Evolutionary conservation across 2,113 vertebrate genomes (phyloP), one percentile per base, ranked within the genome.

Genomic region (Triplophysa dalaica): DNA sequence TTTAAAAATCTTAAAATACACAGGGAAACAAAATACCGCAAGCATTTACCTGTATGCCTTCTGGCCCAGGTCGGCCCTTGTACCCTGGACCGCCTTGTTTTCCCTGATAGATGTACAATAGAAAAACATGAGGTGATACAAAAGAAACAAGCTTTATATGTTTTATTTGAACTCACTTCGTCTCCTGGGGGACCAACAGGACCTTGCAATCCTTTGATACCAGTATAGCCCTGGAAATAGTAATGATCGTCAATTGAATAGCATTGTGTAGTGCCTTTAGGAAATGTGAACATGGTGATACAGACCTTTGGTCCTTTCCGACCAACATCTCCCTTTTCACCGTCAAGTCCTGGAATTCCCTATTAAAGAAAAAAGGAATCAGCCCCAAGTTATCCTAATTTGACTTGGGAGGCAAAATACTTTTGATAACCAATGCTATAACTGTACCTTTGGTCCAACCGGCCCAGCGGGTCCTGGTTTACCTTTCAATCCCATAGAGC

Each of bases 281-380:
- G 17, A 17, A 5, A 19, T 54, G 50, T 16, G 50, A 58, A 58
- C 29, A 33, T 10, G 56, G 26, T 17, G 33, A 73, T 84, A 93
- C 43, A 11, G 43, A 45, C 93, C 90, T 89, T 89, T 5, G 8
- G 26, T 63, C 91, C 91, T 58, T 19, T 63, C n/a, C 4, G 56
- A 68, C 87, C 87, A 45, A 21, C 3, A 2, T 70, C 43, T 29
- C 90, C 91, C 19, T 88, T 91, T 70, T 74, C 33, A 81, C 90
- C 91, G 73, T 68, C 67, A 54, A 92, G 84, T 43, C 92, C 92
- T 63, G 85, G 87, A 72, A 91, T 61, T 45, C 91, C 92, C 92
- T 93, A 77, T n/a, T n/a, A 8, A n/a, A 7, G 16, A 21, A 21
- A 19, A 16, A 58, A 1, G 9, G 6, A 58, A 52, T 52, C 50